Evolutionary conservation across 2,113 vertebrate genomes (phyloP).

Genomic region (Odontesthes bonariensis): DNA sequence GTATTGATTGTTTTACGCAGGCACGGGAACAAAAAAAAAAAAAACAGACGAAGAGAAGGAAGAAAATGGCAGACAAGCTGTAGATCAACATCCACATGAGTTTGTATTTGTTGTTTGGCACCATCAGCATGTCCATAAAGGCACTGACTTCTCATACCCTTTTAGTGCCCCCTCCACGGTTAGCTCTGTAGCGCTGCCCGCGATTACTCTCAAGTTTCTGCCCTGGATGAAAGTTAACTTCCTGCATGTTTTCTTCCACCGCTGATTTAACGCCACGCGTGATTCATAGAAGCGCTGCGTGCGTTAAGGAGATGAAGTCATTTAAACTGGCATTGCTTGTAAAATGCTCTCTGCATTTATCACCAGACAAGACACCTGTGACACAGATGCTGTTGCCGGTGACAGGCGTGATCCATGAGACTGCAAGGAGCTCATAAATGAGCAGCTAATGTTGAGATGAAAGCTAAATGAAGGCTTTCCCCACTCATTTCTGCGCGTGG

Average conservation of each 20-base stretch:
- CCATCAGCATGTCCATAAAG: constrained; percentile 70
- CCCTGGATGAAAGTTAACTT: constrained; percentile 68
- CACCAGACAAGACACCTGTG: constrained; percentile 71
- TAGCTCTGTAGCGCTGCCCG: constrained; percentile 29
- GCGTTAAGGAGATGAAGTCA: constrained; percentile 71
- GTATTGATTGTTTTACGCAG: constrained; percentile 81
- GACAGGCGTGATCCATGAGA: constrained; percentile 65
- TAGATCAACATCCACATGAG: constrained; percentile 76
- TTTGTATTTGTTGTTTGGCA: constrained; percentile 79
- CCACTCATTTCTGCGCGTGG: constrained; percentile 1
- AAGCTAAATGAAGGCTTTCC: constrained; percentile 43
- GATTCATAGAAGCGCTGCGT: constrained; percentile 49
- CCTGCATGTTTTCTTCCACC: constrained; percentile 27
- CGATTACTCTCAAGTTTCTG: constrained; percentile 60
- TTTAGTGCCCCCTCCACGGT: constrained; percentile 54
- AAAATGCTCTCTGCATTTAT: constrained; percentile 59
- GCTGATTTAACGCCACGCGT: constrained; percentile 36
- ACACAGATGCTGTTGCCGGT: constrained; percentile 52
- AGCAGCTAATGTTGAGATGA: constrained; percentile 48
- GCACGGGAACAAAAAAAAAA: constrained; percentile 13
- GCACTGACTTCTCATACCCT: constrained; percentile 69
- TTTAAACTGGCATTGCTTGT: constrained; percentile 62
- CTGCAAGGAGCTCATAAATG: constrained; percentile 51
- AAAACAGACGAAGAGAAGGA: constrained; percentile 4
- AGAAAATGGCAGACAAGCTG: constrained; percentile 61